Percentiles rank a stretch among this genome's conserved stretches.
Evolutionary conservation across 2,113 vertebrate genomes (phyloP).

Genomic region (Crotalus viridis): DNA sequence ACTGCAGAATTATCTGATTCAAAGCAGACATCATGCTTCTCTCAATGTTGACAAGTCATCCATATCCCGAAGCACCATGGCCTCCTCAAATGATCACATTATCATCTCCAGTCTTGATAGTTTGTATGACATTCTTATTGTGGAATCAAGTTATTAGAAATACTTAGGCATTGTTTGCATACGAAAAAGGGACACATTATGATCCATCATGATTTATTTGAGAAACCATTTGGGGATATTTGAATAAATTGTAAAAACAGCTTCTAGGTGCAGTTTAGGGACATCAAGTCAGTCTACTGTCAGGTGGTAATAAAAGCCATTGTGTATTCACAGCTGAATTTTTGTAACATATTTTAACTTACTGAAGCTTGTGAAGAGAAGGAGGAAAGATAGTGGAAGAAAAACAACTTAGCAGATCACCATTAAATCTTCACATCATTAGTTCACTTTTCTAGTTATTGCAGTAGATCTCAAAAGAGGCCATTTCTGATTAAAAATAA

Average conservation of each 20-base stretch:
- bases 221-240: background rate
- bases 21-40: background rate
- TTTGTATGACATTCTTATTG: background rate
- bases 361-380: background rate
- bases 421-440: background rate
- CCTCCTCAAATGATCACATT: background rate
- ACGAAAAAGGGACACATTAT: background rate
- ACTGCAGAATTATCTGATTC: background rate
- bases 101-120: background rate
- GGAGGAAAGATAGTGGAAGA: background rate
- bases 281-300: background rate
- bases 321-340: background rate
- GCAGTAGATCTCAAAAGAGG: background rate
- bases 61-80: background rate
- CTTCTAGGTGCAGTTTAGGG: background rate
- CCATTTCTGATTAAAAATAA: background rate
- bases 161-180: background rate
- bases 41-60: background rate
- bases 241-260: background rate
- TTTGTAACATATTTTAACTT: background rate
- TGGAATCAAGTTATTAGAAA: background rate
- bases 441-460: background rate
- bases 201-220: background rate
- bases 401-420: background rate
- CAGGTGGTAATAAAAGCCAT: background rate